Percentiles rank a stretch among this genome's conserved stretches.
These are phyloP conservation scores for Crossaster papposus DNA, from an alignment of 53 echinoderm and acorn worm genomes.

Conservation along the genomic window DNA sequence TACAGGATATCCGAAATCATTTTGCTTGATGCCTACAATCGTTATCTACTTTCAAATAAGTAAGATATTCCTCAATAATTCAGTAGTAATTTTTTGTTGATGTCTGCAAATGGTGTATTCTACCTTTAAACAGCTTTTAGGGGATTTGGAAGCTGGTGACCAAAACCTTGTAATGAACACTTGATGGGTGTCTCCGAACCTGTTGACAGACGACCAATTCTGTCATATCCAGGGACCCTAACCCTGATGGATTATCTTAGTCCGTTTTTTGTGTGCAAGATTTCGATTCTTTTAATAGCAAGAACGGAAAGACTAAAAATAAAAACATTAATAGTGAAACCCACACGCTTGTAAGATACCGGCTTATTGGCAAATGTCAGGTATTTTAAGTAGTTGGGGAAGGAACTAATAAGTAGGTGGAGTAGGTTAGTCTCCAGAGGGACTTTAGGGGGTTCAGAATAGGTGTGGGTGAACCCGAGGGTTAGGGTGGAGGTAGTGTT, in stretches of 20 bases:
- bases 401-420: not conserved
- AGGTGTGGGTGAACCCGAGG: not conserved
- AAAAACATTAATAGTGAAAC: not conserved
- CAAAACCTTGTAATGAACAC: not conserved
- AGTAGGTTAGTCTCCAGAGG: not conserved
- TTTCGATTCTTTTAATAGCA: not conserved
- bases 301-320: not conserved
- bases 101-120: too few species aligned
- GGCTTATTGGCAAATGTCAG: not conserved
- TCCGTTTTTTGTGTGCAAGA: not conserved
- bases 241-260: not conserved
- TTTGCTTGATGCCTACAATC: too few species aligned
- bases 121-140: not conserved
- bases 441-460: not conserved
- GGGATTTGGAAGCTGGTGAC: not conserved
- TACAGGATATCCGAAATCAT: too few species aligned
- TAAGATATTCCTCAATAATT: too few species aligned
- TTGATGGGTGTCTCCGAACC: not conserved
- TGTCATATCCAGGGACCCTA: not conserved
- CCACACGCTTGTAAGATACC: not conserved
- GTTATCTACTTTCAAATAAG: too few species aligned
- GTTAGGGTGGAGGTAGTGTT: not conserved
- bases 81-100: too few species aligned
- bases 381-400: not conserved
- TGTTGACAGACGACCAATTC: not conserved